A percentile compares a stretch with the other conserved stretches of the same genome.
Conservation (phyloP, 2,797 vertebrate species). For the Kryptolebias ocellatus region DNA sequence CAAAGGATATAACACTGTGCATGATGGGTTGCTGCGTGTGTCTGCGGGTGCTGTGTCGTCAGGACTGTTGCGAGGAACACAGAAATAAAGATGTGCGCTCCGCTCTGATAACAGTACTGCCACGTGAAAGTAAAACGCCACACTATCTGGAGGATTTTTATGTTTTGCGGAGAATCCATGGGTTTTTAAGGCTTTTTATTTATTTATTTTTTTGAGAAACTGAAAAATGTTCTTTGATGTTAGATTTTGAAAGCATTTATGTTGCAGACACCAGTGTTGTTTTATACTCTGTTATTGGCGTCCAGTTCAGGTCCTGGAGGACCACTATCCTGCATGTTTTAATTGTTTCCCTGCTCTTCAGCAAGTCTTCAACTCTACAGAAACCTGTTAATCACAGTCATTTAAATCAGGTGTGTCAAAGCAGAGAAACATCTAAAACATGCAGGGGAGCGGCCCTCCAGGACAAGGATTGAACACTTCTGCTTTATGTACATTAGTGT, state of each 20-base stretch:
- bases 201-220: neutral
- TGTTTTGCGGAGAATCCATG: neutral
- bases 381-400: too few relatives aligned
- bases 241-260: slow-evolving; percentile 7
- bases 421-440: too few relatives aligned
- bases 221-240: slow-evolving; percentile 14
- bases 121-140: neutral
- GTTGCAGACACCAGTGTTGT: neutral
- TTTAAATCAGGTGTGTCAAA: too few relatives aligned
- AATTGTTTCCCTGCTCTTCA: too few relatives aligned
- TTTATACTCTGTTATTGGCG: too few relatives aligned
- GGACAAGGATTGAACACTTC: too few relatives aligned
- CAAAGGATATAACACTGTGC: slow-evolving; percentile 56
- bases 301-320: too few relatives aligned
- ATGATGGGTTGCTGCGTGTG: slow-evolving; percentile 30
- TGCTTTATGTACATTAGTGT: neutral
- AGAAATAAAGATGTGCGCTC: slow-evolving; percentile 38
- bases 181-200: slow-evolving; percentile 27
- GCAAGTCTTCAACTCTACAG: too few relatives aligned
- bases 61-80: slow-evolving; percentile 37
- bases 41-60: slow-evolving; percentile 10
- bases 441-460: too few relatives aligned
- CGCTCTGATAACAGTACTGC: slow-evolving; percentile 31
- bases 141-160: slow-evolving; percentile 10
- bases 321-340: too few relatives aligned